Evolutionary conservation across 2,888 invertebrate genomes (phyloP), one percentile per base, ranked within the genome.

Genomic region (Papilio demoleus): DNA sequence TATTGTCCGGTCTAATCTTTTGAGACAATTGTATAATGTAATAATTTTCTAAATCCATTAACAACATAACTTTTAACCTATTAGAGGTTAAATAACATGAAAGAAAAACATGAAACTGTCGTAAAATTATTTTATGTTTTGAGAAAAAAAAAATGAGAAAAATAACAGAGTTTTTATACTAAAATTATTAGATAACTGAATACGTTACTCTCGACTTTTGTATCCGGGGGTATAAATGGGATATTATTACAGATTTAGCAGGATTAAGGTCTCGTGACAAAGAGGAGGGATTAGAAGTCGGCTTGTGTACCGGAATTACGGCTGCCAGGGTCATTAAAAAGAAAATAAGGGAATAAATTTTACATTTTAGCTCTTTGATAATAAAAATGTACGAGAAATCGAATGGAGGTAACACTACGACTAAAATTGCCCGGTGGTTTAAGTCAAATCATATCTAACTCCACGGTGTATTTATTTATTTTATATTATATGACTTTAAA

Each of bases 211-310:
- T 34, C 40, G 27, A 42, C 50, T 36, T 47, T 19, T 59, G 59
- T 38, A 50, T 59, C 34, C 62, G 1, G 56, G 31, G 53, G 50
- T 34, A 69, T 65, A 60, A 69, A 69, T 65, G 65, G 68, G 65
- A 65, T 69, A 69, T 69, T 69, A 69, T 69, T 69, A 69, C 50
- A 69, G 68, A 69, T 61, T 69, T 60, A 65, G 68, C 60, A n/a
- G 68, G 65, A 69, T 65, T 69, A 60, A 69, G 53, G n/a, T 53
- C 14, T 59, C 40, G 60, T 69, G 68, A 69, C 68, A 60, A 69
- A 69, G 42, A 65, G 67, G n/a, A 31, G 53, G 65, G 64, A 65
- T 65, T 65, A 63, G 9, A 31, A 24, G 50, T 38, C 64, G 60
- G 68, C 68, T 68, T 65, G 68, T 65, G 53, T 69, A 53, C 31